These are phyloP conservation scores for Acanthurus lineatus DNA, from an alignment of 2,797 vertebrate species.

Conservation along the genomic window DNA sequence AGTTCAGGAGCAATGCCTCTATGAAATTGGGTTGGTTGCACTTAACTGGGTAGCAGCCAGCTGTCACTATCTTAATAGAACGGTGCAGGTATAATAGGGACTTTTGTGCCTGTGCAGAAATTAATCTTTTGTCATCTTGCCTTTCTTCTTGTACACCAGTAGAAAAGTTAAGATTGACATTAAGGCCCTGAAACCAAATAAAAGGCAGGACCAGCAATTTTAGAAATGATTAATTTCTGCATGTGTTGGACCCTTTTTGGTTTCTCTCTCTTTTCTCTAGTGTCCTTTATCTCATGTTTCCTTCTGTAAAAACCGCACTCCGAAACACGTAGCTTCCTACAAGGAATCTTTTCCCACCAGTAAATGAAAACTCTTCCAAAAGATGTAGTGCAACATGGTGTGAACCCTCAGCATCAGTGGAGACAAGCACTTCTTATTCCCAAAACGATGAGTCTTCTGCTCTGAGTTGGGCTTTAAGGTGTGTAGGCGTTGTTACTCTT, in stretches of 20 bases:
- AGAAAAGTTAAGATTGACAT: constrained; percentile 28
- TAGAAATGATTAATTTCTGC: constrained; percentile 4
- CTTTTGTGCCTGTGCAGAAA: constrained; percentile 35
- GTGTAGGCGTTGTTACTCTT: constrained; percentile 11
- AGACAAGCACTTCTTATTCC: constrained; percentile 19
- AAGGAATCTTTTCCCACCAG: background rate
- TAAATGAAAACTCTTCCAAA: constrained; percentile 23
- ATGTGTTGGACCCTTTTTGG: constrained; percentile 3
- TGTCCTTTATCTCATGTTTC: background rate
- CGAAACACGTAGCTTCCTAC: constrained; percentile 5
- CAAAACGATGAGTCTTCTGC: constrained; percentile 11
- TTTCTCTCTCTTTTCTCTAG: background rate
- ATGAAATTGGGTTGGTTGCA: constrained; percentile 49
- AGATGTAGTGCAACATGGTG: constrained; percentile 8
- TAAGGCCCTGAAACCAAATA: constrained; percentile 22
- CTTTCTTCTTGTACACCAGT: constrained; percentile 21
- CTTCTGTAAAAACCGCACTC: background rate
- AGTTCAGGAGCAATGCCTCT: constrained; percentile 23
- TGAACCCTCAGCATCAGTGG: constrained; percentile 33
- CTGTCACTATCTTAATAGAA: constrained; percentile 61
- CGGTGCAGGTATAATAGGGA: constrained; percentile 25
- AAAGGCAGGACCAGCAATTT: constrained; percentile 30
- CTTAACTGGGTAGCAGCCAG: constrained; percentile 52
- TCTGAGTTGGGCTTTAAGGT: constrained; percentile 28
- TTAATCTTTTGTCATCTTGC: constrained; percentile 30